Base-by-base conservation (phyloP, 2,797 vertebrate genomes). In the Typhlichthys eigenmanni region DNA sequence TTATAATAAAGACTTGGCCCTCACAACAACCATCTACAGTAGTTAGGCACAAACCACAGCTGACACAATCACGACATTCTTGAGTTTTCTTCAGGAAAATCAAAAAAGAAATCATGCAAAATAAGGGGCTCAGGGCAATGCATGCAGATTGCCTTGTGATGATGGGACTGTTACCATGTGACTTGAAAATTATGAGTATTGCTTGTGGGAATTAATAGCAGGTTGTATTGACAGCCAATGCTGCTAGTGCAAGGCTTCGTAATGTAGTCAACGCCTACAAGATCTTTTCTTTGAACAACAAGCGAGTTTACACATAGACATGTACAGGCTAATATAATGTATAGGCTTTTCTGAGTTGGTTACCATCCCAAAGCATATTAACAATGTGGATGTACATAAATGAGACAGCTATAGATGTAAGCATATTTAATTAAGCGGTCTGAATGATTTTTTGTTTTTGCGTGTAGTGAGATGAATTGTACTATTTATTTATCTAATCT, bases 401-500 rank as follows among this genome's bases (percentile, higher is more conserved):
- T 62, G 71, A 88, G 87, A 89, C 88, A 85, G 81, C 81, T 89
- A 43, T 43, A 90, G 89, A 87, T 86, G 85, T 89, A 85, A 87
- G 82, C 80, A 79, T 92, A 92, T 92, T 91, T 91, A 92, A 85
- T 82, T 75, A 87, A 85, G 88, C 83, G 79, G 81, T 89, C 88
- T 90, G 89, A 90, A 88, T 88, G 87, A 74, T 70, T 79, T 86
- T 90, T 80, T 62, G 49, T 64, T 68, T 87, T 86, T 86, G 85
- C 74, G 88, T 91, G 88, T 90, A 89, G 88, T 88, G 84, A 87
- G 82, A 89, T 85, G 79, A 90, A 90, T 82, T 90, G 89, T 88
- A 87, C 69, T 88, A 90, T 87, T 91, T 92, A 90, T 89, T 91
- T 88, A 88, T 90, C 84, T 87, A 84, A 82, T 87, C 85, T 82